Evolutionary conservation across 2,888 invertebrate species (phyloP).

Genomic region (Rambutsinella grinnellia): DNA sequence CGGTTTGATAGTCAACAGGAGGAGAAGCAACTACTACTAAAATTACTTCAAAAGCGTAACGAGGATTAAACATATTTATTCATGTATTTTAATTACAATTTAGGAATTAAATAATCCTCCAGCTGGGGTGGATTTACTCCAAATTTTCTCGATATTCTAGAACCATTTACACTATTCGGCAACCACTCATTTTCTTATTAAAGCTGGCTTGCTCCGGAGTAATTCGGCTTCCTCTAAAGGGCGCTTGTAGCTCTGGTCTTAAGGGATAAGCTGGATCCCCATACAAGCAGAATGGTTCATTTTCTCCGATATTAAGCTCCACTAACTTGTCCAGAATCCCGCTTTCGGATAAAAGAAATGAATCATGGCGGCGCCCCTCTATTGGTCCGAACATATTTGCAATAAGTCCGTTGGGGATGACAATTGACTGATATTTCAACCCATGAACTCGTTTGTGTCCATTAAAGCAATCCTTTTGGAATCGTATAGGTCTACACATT

Average conservation of each 20-base stretch:
- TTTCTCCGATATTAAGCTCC: not conserved
- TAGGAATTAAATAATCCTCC: not conserved
- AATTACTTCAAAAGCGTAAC: not conserved
- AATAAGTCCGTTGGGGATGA: constrained; percentile 10
- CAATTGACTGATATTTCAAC: constrained; percentile 19
- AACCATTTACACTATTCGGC: constrained; percentile 17
- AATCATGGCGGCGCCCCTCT: constrained; percentile 15
- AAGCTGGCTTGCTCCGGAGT: constrained; percentile 5
- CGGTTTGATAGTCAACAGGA: not conserved
- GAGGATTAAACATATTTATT: no score
- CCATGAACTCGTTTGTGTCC: constrained; percentile 23
- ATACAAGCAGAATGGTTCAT: constrained; percentile 6
- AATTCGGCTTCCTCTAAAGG: constrained; percentile 6
- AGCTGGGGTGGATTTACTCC: not conserved
- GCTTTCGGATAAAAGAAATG: constrained; percentile 21
- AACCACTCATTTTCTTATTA: constrained; percentile 49
- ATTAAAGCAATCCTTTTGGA: constrained; percentile 8
- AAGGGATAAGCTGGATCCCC: constrained; percentile 23
- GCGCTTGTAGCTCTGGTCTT: not conserved
- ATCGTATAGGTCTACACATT: constrained; percentile 6
- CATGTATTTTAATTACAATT: not conserved
- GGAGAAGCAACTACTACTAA: not conserved
- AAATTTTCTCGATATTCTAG: no score
- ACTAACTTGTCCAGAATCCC: not conserved
- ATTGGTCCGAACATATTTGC: constrained; percentile 17